These are phyloP conservation scores for Cirrhinus mrigala DNA, from an alignment of 2,797 vertebrate genomes.

Conservation along the genomic window DNA sequence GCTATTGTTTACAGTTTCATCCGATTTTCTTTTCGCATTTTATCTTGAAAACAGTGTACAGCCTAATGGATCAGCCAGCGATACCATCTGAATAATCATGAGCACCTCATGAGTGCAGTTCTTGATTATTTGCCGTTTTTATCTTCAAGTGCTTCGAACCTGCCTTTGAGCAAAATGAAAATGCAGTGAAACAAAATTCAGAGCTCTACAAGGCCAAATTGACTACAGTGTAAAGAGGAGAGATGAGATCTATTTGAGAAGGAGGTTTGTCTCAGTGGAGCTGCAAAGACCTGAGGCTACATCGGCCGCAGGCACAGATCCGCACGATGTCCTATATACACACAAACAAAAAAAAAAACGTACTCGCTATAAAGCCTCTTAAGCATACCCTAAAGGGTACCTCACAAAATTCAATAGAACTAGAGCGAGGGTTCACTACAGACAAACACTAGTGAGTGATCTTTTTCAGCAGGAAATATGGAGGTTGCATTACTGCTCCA, in stretches of 20 bases:
- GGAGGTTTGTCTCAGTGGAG: constrained; percentile 25
- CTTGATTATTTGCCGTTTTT: constrained; percentile 9
- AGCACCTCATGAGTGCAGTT: constrained; percentile 1
- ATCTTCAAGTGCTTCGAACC: constrained; percentile 2
- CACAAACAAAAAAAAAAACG: constrained; percentile 61
- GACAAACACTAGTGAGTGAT: constrained; percentile 37
- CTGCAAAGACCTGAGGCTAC: constrained; percentile 64
- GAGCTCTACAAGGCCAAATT: background rate
- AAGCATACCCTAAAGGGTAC: constrained; percentile 64
- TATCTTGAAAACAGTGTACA: background rate
- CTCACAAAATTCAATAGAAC: constrained; percentile 50
- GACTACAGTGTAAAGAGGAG: constrained; percentile 38
- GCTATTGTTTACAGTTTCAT: constrained; percentile 8
- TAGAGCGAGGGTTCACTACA: constrained; percentile 42
- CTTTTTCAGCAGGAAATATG: constrained; percentile 18
- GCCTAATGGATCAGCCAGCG: constrained; percentile 1
- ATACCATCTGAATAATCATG: constrained; percentile 22
- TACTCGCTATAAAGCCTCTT: constrained; percentile 60
- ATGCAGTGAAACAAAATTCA: background rate
- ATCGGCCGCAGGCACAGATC: constrained; percentile 49
- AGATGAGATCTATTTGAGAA: constrained; percentile 61
- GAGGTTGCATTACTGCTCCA: background rate
- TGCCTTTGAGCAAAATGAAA: background rate
- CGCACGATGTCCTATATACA: constrained; percentile 57
- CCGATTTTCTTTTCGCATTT: constrained; percentile 2